Base-by-base conservation (phyloP, 2,797 vertebrate species). In the Gadopsis bispinosus region DNA sequence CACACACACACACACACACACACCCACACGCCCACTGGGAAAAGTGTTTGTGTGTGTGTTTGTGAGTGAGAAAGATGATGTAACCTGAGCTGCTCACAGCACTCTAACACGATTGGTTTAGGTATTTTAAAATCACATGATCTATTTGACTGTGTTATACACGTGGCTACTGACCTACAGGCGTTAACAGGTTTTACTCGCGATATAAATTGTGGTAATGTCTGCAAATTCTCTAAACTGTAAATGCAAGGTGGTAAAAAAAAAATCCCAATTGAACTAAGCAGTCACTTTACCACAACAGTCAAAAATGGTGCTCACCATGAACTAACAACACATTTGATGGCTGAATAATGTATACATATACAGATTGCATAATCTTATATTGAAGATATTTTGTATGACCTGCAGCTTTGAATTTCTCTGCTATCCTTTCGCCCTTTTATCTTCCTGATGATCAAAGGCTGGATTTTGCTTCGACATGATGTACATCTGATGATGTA, bases 381-480 rank as follows among this genome's bases (percentile, higher is more conserved):
- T 72, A 53, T 17, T 66, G 54, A 64, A 69, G 54, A 72, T 69
- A 33, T 66, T 58, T 73, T 55, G 17, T 66, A 62, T 74, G 51
- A 70, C 53, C 26, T 35, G 54, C 17, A 76, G 60, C 41, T 80
- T 71, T 79, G 39, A 74, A 75, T 76, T 66, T 50, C n/a, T 63
- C n/a, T 41, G 35, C 37, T 17, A 12, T 68, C 17, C 39, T 60
- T 59, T 43, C 13, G 16, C 50, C 35, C 20, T 72, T 77, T 74
- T 60, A 64, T 83, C 65, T 69, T 62, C 20, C 51, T 50, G 69
- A 81, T 50, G 69, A 81, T 83, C 66, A 86, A 81, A 82, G 45
- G 41, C 61, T 62, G 37, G 37, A 66, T 67, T 75, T 77, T 71
- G 58, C 53, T 84, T 81, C 69, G 66, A 88, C 83, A 84, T 74